Conservation (phyloP, 1,140 invertebrate species). For the Portunus trituberculatus region DNA sequence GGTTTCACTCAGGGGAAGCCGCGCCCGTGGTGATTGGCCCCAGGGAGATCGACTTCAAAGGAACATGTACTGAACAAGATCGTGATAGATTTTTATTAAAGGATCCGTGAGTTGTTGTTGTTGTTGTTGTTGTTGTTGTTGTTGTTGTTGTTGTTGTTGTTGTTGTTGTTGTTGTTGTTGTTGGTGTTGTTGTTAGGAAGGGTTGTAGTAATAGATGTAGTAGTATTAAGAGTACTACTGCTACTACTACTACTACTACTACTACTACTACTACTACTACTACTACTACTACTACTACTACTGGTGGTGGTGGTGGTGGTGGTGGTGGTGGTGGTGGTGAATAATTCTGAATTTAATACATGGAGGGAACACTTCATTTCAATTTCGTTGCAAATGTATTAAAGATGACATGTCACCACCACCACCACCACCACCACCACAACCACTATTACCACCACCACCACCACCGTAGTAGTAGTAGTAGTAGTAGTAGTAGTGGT, state of each 20-base stretch:
- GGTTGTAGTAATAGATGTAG: not conserved
- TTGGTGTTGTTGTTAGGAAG: too few relatives aligned
- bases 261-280: slow-evolving; percentile 16
- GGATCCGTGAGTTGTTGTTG: not conserved
- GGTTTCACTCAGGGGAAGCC: slow-evolving; percentile 26
- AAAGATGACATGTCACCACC: slow-evolving; percentile 30
- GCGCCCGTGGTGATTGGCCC: not conserved
- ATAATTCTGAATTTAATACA: slow-evolving; percentile 62
- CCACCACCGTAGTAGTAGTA: not conserved
- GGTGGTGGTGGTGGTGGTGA: slow-evolving; percentile 30
- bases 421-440: not conserved
- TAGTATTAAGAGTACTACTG: too few relatives aligned
- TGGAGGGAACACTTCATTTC: slow-evolving; percentile 63
- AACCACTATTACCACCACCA: not conserved
- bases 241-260: slow-evolving; percentile 15
- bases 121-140: too few relatives aligned
- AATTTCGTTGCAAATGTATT: slow-evolving; percentile 69
- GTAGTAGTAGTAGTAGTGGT: too few relatives aligned
- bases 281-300: not conserved
- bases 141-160: too few relatives aligned
- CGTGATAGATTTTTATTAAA: not conserved
- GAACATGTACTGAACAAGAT: not conserved
- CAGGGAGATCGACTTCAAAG: not conserved
- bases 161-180: too few relatives aligned
- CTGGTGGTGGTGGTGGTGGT: not conserved